Conservation (phyloP, 2,797 vertebrate species). For the Psittacula derbiana region DNA sequence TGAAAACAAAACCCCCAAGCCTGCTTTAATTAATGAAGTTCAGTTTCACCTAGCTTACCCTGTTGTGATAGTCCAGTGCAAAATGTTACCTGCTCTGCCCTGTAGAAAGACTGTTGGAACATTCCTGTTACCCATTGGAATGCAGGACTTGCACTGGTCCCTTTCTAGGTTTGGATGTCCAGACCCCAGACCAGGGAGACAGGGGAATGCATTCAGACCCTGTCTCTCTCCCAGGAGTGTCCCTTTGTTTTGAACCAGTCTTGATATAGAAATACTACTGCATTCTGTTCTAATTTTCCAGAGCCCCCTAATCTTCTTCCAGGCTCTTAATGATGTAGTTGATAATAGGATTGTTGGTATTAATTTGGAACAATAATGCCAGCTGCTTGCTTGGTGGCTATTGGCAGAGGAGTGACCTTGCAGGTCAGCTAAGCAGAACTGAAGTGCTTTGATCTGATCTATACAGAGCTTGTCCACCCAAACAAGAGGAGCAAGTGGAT, state of each 20-base stretch:
- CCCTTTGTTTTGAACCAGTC: slow-evolving; percentile 47
- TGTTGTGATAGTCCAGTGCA: slow-evolving; percentile 43
- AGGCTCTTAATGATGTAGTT: slow-evolving; percentile 81
- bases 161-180: not conserved
- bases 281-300: slow-evolving; percentile 88
- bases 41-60: slow-evolving; percentile 47
- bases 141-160: rapidly evolving
- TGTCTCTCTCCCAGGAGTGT: not conserved
- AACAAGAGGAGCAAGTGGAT: not conserved
- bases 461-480: slow-evolving; percentile 39
- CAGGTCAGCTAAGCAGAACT: slow-evolving; percentile 64
- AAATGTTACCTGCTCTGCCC: slow-evolving; percentile 4
- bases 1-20: not conserved
- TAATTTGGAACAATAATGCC: slow-evolving; percentile 76
- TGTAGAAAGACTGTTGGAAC: not conserved
- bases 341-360: slow-evolving; percentile 83
- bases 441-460: slow-evolving; percentile 73
- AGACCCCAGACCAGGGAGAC: not conserved
- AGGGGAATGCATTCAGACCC: not conserved
- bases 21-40: slow-evolving; percentile 61
- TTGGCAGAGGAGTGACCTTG: slow-evolving; percentile 69
- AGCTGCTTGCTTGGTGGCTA: slow-evolving; percentile 71
- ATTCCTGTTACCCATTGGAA: not conserved
- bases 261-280: slow-evolving; percentile 67
- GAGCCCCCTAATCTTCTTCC: slow-evolving; percentile 91